Conservation (phyloP, 1,140 invertebrate genomes). For the Diprion similis region DNA sequence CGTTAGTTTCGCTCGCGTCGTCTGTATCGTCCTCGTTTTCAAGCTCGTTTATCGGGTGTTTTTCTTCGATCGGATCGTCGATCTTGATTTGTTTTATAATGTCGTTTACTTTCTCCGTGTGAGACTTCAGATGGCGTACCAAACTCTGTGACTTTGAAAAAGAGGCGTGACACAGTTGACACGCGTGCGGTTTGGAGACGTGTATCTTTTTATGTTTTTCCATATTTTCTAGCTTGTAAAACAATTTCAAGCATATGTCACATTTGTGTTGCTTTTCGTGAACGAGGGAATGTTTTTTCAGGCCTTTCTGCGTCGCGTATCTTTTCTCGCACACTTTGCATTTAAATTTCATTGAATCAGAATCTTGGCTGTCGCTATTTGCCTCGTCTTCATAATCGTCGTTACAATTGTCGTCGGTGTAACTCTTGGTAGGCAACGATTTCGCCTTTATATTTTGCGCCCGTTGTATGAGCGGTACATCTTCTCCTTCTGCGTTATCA, state of each 20-base stretch:
- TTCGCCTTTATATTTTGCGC: slow-evolving; percentile 46
- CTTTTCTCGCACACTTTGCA: slow-evolving; percentile 52
- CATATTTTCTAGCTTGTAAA: slow-evolving; percentile 53
- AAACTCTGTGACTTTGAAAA: slow-evolving; percentile 48
- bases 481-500: slow-evolving; percentile 26
- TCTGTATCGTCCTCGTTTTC: slow-evolving; percentile 39
- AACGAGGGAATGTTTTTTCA: slow-evolving; percentile 53
- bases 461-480: slow-evolving; percentile 37
- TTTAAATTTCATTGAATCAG: slow-evolving; percentile 45
- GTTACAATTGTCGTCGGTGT: slow-evolving; percentile 43
- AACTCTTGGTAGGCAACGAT: slow-evolving; percentile 34
- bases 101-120: slow-evolving; percentile 42
- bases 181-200: slow-evolving; percentile 46
- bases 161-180: slow-evolving; percentile 45
- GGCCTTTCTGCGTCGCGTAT: slow-evolving; percentile 50
- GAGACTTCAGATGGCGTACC: slow-evolving; percentile 45
- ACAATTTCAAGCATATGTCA: slow-evolving; percentile 50
- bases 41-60: slow-evolving; percentile 34
- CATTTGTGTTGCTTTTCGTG: slow-evolving; percentile 56
- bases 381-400: slow-evolving; percentile 45
- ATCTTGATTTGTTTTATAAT: slow-evolving; percentile 38
- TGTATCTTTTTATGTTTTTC: slow-evolving; percentile 53
- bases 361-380: slow-evolving; percentile 39
- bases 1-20: slow-evolving; percentile 35
- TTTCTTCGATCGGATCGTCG: slow-evolving; percentile 31